phyloP scores from a whole-genome alignment of 2,797 vertebrate species.

The Sebastes reedi region DNA sequence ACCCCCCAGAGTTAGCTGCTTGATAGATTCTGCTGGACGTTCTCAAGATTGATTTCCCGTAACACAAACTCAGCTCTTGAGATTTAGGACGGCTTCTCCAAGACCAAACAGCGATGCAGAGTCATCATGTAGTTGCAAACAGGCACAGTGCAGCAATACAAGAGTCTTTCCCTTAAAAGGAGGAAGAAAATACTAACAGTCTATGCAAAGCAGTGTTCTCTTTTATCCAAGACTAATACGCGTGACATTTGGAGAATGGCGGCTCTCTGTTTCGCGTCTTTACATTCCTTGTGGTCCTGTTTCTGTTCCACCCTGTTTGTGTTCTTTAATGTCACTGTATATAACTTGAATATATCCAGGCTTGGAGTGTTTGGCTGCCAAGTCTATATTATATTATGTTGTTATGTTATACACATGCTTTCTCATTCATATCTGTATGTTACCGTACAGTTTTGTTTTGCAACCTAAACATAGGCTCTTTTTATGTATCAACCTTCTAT shows the following conservation, averaged over 20 bases:
- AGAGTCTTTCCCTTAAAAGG: slow-evolving; percentile 18
- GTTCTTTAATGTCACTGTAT: slow-evolving; percentile 18
- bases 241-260: slow-evolving; percentile 24
- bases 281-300: slow-evolving; percentile 21
- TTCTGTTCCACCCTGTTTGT: slow-evolving; percentile 20
- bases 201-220: not conserved
- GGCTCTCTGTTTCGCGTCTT: slow-evolving; percentile 26
- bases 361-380: slow-evolving; percentile 10
- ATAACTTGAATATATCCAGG: slow-evolving; percentile 31
- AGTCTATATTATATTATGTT: not conserved
- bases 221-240: slow-evolving; percentile 18
- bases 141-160: not conserved
- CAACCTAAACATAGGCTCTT: not conserved
- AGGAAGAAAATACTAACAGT: not conserved
- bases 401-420: not conserved
- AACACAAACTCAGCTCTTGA: not conserved
- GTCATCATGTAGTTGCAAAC: not conserved
- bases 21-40: not conserved
- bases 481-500: not conserved
- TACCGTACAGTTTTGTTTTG: not conserved
- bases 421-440: slow-evolving; percentile 2
- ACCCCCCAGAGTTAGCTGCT: not conserved
- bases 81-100: slow-evolving; percentile 1
- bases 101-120: not conserved
- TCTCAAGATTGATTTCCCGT: not conserved